Evolutionary conservation across 2,113 vertebrate species (phyloP), one percentile per base, ranked within the genome.

Genomic region (Nycticorax nycticorax): DNA sequence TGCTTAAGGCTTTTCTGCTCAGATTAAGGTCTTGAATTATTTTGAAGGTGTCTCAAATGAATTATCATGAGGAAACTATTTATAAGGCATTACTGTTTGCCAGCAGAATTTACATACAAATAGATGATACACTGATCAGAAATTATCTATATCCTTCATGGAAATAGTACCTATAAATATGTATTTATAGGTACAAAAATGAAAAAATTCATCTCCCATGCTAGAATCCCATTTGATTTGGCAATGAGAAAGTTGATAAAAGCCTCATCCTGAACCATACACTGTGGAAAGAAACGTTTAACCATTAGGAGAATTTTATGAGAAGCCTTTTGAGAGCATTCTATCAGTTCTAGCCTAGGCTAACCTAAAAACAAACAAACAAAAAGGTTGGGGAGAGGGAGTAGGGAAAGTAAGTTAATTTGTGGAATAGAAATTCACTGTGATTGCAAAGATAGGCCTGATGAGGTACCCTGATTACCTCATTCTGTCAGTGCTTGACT

Each of bases 301-400:
- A 23, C 10, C 3, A 43, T 48, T 9, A 50, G 6, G 10, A 62
- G 13, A 74, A 53, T 71, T 77, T 50, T 78, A 93, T n/a, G 67
- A 37, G 35, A 68, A 76, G 17, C 26, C 27, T 87, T n/a, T 67
- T 74, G n/a, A 55, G 57, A 66, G 8, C n/a, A 55, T 71, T 64
- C 35, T n/a, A 79, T 72, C 23, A 19, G 8, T 45, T 92, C 27
- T 39, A 78, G 13, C 17, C 26, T 55, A 73, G 27, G 16, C 8
- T 68, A 92, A 69, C 20, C 76, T 69, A 41, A 79, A 95, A 91
- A 8, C 10, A 80, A 43, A 32, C 3, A 60, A 79, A 60, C 11
- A 80, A 74, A 69, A 8, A 27, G 9, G 9, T 0, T 19, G 14
- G 9, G 0, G 9, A 7, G 7, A 24, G 10, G 3, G 12, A 66